Conservation (phyloP, 2,888 invertebrate species). For the Philonicus albiceps region DNA sequence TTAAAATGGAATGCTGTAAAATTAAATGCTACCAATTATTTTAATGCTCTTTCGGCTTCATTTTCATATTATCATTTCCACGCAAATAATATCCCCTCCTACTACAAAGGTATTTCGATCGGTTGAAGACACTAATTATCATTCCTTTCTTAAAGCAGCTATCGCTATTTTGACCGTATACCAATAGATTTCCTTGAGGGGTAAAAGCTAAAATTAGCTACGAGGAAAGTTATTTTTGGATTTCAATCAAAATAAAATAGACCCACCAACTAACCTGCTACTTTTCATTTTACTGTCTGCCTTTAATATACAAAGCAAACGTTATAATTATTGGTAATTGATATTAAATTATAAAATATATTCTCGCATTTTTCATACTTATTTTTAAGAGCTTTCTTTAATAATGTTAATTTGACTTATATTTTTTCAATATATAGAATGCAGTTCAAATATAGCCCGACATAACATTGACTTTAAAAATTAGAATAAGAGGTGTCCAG, state of each 20-base stretch:
- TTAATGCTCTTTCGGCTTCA: slow-evolving; percentile 1
- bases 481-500: too few relatives aligned
- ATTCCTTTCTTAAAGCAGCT: background rate
- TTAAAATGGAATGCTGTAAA: slow-evolving; percentile 15
- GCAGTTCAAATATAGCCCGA: too few relatives aligned
- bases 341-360: too few relatives aligned
- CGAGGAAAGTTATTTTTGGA: background rate
- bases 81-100: background rate
- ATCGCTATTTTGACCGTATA: background rate
- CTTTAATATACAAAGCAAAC: too few relatives aligned
- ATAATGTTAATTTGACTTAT: too few relatives aligned
- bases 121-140: background rate
- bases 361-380: too few relatives aligned
- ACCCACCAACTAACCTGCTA: background rate
- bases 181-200: background rate
- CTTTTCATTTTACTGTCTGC: too few relatives aligned
- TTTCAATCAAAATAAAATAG: background rate
- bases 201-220: background rate
- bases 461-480: too few relatives aligned
- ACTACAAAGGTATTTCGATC: background rate
- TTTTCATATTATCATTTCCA: background rate
- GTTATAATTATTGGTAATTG: too few relatives aligned
- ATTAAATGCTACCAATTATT: slow-evolving; percentile 11
- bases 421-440: too few relatives aligned
- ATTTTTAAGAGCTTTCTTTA: too few relatives aligned